Conservation (phyloP, 2,797 vertebrate species). For the Silurus lanzhouensis region DNA sequence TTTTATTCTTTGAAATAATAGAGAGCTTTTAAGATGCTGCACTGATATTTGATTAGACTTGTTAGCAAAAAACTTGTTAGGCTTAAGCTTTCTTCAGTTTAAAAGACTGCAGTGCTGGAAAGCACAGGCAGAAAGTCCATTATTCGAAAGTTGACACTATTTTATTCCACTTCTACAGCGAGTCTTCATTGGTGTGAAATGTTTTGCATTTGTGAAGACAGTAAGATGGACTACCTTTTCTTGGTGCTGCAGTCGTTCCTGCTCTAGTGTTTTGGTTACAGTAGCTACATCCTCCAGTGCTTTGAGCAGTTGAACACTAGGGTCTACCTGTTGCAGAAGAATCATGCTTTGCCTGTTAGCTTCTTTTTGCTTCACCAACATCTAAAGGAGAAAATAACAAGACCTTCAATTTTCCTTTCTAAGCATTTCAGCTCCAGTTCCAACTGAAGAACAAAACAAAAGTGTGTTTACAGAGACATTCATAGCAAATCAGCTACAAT, state of each 20-base stretch:
- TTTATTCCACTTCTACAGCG: no score
- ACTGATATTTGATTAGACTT: not conserved
- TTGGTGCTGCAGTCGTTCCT: conserved; percentile 76
- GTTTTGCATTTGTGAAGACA: not conserved
- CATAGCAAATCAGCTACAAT: not conserved
- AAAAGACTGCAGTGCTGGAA: not conserved
- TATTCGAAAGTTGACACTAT: not conserved
- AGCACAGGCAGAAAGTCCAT: not conserved
- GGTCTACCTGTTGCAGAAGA: conserved; percentile 76
- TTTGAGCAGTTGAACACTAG: conserved; percentile 76
- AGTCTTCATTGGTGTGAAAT: no score
- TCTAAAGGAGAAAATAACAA: conserved; percentile 60
- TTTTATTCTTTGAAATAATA: not conserved
- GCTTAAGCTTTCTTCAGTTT: not conserved
- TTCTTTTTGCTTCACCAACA: conserved; percentile 83
- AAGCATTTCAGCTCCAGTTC: conserved; percentile 1
- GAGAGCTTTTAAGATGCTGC: not conserved
- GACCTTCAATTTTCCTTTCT: not conserved
- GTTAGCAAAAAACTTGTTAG: not conserved
- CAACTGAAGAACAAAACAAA: not conserved
- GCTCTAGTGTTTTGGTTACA: conserved; percentile 76
- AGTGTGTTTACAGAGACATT: not conserved
- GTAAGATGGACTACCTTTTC: conserved; percentile 61
- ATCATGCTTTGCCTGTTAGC: conserved; percentile 80
- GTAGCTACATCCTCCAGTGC: conserved; percentile 76